Evolutionary conservation across 2,113 vertebrate genomes (phyloP).

Genomic region (Embiotoca jacksoni): DNA sequence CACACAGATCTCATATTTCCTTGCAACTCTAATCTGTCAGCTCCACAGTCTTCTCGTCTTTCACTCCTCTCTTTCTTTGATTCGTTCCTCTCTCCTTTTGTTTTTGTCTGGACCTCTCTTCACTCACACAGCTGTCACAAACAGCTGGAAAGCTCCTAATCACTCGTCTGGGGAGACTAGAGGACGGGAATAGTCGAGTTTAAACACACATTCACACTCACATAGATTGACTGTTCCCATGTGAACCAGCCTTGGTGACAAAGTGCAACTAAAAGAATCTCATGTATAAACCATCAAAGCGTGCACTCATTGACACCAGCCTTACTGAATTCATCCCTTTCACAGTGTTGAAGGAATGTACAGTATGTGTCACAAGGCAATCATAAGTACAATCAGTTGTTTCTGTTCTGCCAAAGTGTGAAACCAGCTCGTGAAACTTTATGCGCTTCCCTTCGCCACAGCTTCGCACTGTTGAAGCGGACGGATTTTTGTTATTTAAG

Average conservation of each 20-base stretch:
- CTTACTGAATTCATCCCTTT: constrained; percentile 33
- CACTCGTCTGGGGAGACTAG: constrained; percentile 29
- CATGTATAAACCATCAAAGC: constrained; percentile 37
- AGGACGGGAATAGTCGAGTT: constrained; percentile 33
- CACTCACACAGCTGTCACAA: constrained; percentile 73
- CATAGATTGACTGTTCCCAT: constrained; percentile 58
- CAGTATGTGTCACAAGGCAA: constrained; percentile 46
- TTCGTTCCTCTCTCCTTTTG: constrained; percentile 41
- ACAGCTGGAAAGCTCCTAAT: constrained; percentile 72
- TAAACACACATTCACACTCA: constrained; percentile 23
- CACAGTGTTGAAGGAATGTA: constrained; percentile 10
- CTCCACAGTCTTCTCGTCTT: constrained; percentile 58
- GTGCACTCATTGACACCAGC: constrained; percentile 16
- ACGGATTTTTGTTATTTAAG: constrained; percentile 38
- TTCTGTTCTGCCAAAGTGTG: constrained; percentile 36
- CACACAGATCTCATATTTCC: constrained; percentile 51
- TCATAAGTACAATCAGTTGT: constrained; percentile 45
- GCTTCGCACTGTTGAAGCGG: constrained; percentile 22
- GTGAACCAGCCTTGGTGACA: constrained; percentile 56
- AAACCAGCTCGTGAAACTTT: constrained; percentile 55
- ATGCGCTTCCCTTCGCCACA: neutral
- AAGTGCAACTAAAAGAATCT: constrained; percentile 59
- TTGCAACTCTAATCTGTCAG: constrained; percentile 55
- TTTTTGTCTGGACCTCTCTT: neutral
- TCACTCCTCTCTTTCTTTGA: constrained; percentile 49